Conservation (phyloP, 2,113 vertebrate genomes). For the Todiramphus chloris region DNA sequence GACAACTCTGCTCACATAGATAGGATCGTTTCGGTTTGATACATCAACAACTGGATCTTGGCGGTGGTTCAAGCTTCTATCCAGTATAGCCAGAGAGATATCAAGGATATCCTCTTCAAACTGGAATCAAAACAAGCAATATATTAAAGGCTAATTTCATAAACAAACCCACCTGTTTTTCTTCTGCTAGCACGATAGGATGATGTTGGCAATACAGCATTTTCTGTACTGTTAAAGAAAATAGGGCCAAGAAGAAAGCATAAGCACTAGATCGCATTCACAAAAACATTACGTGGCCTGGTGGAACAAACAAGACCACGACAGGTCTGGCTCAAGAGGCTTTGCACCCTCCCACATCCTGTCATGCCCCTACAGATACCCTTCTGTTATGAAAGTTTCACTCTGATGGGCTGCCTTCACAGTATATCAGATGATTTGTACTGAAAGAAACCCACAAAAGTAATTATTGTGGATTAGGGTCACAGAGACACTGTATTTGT, state of each 20-base stretch:
- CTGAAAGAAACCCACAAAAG: not conserved
- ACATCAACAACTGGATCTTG: slow-evolving; percentile 23
- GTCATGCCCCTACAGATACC: not conserved
- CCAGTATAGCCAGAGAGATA: slow-evolving; percentile 51
- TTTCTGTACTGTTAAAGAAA: not conserved
- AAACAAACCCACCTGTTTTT: not conserved
- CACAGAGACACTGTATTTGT: not conserved
- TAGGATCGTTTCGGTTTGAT: not conserved
- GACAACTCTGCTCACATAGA: slow-evolving; percentile 54
- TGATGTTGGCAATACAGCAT: not conserved
- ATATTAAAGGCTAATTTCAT: not conserved
- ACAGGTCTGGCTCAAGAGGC: not conserved
- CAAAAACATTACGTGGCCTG: fast-evolving
- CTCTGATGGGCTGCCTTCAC: not conserved
- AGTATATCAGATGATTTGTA: not conserved
- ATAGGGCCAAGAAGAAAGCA: not conserved
- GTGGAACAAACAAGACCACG: not conserved
- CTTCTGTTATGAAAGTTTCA: not conserved
- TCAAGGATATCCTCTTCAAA: slow-evolving; percentile 65
- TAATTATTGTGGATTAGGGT: not conserved
- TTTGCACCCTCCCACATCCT: not conserved
- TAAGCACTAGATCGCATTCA: not conserved
- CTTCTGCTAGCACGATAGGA: not conserved
- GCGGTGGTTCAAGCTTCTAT: slow-evolving; percentile 21
- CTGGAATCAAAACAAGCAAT: not conserved